A percentile compares a stretch with the other conserved stretches of the same genome.
Evolutionary conservation across 2,113 vertebrate genomes (phyloP).

Genomic region (Cranoglanis bouderius): DNA sequence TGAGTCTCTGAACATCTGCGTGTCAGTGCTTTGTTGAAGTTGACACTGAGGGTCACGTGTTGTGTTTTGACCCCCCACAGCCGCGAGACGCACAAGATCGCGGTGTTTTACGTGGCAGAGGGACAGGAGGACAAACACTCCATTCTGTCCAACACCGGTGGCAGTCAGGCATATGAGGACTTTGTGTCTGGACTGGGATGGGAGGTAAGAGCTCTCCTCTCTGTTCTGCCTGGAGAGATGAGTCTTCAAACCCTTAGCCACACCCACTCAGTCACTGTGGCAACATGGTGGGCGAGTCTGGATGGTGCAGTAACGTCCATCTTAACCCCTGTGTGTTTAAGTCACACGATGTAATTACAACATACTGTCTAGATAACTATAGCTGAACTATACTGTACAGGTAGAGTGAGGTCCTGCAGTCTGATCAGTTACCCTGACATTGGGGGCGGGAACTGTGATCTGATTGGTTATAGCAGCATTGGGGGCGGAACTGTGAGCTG

Average conservation of each 20-base stretch:
- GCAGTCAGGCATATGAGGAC: slow-evolving; percentile 97
- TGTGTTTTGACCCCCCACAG: slow-evolving; percentile 66
- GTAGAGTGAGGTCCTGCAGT: background rate
- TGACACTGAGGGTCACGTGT: background rate
- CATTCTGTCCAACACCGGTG: slow-evolving; percentile 93
- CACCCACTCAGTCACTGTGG: background rate
- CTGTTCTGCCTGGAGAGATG: background rate
- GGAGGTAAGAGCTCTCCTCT: slow-evolving; percentile 81
- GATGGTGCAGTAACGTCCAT: background rate
- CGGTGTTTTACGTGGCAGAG: slow-evolving; percentile 98
- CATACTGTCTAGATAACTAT: background rate
- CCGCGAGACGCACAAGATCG: slow-evolving; percentile 98
- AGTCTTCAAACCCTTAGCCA: background rate
- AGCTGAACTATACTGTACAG: background rate
- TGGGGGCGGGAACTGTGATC: background rate
- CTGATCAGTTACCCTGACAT: background rate
- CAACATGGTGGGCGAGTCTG: background rate
- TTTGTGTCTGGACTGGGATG: slow-evolving; percentile 97
- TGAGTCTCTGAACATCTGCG: slow-evolving; percentile 61
- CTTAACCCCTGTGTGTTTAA: background rate
- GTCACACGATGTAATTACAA: background rate
- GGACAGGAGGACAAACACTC: slow-evolving; percentile 99
- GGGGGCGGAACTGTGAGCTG: background rate
- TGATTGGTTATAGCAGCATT: background rate
- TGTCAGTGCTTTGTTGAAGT: background rate